A percentile compares a stretch with the other conserved stretches of the same genome.
Conservation (phyloP, 2,888 invertebrate species). For the Drosophila koepferae region DNA sequence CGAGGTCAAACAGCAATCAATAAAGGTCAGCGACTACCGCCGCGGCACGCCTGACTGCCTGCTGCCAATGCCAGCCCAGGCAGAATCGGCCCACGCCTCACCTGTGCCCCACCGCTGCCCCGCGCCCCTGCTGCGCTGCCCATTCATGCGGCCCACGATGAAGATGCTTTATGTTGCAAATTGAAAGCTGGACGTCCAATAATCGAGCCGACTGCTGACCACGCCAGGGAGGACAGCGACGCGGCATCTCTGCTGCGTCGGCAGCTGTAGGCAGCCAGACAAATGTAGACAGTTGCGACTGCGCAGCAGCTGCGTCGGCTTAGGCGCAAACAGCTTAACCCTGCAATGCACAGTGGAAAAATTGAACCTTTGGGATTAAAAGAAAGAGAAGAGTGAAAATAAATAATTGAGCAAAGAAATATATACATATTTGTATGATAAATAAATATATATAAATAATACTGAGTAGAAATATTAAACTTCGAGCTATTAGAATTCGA, state of each 20-base stretch:
- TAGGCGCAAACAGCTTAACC: conserved; percentile 51
- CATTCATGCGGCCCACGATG: conserved; percentile 81
- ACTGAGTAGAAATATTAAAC: too few species aligned
- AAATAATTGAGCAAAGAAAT: neutral
- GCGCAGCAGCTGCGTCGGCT: conserved; percentile 57
- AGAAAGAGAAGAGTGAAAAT: too few species aligned
- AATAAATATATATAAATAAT: too few species aligned
- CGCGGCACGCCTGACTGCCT: conserved; percentile 78
- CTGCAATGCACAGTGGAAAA: conserved; percentile 15
- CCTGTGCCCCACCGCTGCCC: conserved; percentile 13
- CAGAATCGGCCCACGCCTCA: conserved; percentile 61
- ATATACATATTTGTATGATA: too few species aligned
- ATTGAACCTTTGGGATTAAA: too few species aligned
- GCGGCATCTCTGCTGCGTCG: conserved; percentile 11
- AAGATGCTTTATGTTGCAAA: conserved; percentile 82
- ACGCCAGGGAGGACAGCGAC: conserved; percentile 30
- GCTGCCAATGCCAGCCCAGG: conserved; percentile 70
- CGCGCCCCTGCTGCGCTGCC: conserved; percentile 39
- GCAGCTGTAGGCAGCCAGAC: conserved; percentile 63
- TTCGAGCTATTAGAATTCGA: too few species aligned
- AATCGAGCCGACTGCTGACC: conserved; percentile 69
- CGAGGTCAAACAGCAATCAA: conserved; percentile 84
- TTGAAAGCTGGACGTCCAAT: conserved; percentile 81
- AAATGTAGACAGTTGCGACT: conserved; percentile 76
- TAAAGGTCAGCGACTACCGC: conserved; percentile 82